Evolutionary conservation across 2,113 vertebrate genomes (phyloP).

Genomic region (Muntiacus muntjak): DNA sequence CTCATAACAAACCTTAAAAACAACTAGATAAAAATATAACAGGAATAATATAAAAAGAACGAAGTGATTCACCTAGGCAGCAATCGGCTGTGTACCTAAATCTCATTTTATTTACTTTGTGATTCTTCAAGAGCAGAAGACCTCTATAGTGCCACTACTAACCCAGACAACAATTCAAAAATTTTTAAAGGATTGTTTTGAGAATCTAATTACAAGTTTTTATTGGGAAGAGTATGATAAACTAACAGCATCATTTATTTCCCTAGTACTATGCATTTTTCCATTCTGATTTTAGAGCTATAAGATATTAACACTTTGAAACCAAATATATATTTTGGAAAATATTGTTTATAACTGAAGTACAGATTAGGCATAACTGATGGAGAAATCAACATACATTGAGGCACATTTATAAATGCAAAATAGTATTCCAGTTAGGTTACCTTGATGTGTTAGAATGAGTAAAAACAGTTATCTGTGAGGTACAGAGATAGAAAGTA

Average conservation of each 20-base stretch:
- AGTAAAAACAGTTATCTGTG: not conserved
- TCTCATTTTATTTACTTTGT: constrained; percentile 46
- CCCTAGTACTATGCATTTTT: not conserved
- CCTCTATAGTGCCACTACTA: not conserved
- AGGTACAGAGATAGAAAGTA: not conserved
- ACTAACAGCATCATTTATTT: not conserved
- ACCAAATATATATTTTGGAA: not conserved
- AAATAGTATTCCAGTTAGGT: not conserved
- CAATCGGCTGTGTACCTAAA: not conserved
- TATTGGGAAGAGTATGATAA: not conserved
- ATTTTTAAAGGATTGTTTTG: not conserved
- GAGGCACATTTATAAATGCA: not conserved
- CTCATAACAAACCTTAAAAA: not conserved
- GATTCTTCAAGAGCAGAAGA: constrained; percentile 15
- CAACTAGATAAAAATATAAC: not conserved
- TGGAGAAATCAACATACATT: not conserved
- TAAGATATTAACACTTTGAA: not conserved
- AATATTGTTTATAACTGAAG: not conserved
- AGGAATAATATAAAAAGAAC: not conserved
- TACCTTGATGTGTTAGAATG: not conserved
- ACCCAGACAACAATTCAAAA: constrained; percentile 4
- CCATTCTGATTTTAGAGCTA: not conserved
- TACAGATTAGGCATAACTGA: not conserved
- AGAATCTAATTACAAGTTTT: constrained; percentile 15
- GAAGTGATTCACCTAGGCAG: not conserved